Base-by-base conservation (phyloP, 2,888 invertebrate genomes). In the Megaustenia siamemsis region DNA sequence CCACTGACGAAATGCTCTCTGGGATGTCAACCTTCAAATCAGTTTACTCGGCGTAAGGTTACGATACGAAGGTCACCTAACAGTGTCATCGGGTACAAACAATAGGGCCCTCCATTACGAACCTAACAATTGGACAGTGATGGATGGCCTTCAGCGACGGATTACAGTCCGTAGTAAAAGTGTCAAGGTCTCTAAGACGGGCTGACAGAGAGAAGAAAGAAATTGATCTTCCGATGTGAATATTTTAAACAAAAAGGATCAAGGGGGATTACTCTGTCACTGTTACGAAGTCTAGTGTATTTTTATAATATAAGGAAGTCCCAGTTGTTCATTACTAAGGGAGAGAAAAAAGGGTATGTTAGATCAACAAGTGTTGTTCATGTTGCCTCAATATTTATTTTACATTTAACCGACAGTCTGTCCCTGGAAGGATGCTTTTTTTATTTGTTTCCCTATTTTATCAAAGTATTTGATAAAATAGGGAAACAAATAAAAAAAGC, bases 61-160 rank as follows among this genome's bases (percentile, higher is more conserved):
- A n/a, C 4, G 6, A 28, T 15, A 24, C 10, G 60, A 3, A 60
- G 60, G 60, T 60, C 60, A 60, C 21, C 60, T 28, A 24, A 60
- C 60, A 60, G 60, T 60, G 60, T 60, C 60, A 60, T 6, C n/a
- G 28, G 60, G 60, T 60, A 60, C 60, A 60, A 60, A 60, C 60
- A 60, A 60, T 60, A 60, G 60, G 5, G 60, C 6, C n/a, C n/a
- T n/a, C 24, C 24, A 21, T 60, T 21, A n/a, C 4, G 3, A 5
- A n/a, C 4, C n/a, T n/a, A n/a, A n/a, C n/a, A 28, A 60, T 28
- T 21, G n/a, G 60, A 60, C 60, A 28, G 60, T 60, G 60, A 60
- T 60, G 60, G 60, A 60, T 60, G 60, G 21, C 21, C 60, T 28
- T 28, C 6, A n/a, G 60, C 28, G 12, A 2, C 2, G 21, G 60